These are phyloP conservation scores for Chaetophractus vellerosus DNA, from an alignment of 2,797 vertebrate genomes.

Conservation along the genomic window DNA sequence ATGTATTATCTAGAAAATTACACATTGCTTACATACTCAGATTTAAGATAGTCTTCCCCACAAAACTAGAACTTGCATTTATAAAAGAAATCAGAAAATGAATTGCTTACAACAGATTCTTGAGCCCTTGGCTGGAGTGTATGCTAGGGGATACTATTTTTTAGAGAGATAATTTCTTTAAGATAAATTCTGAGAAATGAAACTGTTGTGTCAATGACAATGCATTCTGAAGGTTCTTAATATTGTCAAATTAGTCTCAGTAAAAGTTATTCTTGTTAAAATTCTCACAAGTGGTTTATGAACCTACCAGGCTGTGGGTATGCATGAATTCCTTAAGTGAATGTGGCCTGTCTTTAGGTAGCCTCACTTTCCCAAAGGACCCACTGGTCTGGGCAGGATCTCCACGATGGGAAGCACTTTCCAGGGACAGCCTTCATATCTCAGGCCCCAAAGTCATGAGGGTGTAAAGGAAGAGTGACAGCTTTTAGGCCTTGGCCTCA, in stretches of 20 bases:
- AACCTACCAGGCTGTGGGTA: not conserved
- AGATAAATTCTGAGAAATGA: slow-evolving; percentile 41
- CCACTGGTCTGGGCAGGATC: accelerated
- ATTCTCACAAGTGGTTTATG: not conserved
- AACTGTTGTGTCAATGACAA: not conserved
- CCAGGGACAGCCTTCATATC: not conserved
- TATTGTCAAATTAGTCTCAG: not conserved
- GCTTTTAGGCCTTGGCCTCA: not conserved
- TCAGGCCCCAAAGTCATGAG: not conserved
- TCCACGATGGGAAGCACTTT: not conserved
- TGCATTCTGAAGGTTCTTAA: not conserved
- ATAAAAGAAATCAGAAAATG: slow-evolving; percentile 1
- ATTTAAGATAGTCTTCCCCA: not conserved
- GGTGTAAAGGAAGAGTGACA: not conserved
- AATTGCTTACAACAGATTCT: not conserved
- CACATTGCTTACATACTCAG: not conserved
- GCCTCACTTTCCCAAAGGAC: not conserved
- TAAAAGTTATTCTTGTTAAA: not conserved
- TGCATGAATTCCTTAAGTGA: not conserved
- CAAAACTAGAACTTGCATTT: not conserved
- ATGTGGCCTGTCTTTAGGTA: accelerated
- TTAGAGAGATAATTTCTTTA: slow-evolving; percentile 21
- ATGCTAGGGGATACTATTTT: not conserved
- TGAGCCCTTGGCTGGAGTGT: not conserved
- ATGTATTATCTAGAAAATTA: not conserved